phyloP scores from a whole-genome alignment of 2,113 vertebrate genomes.

The Chitala chitala region DNA sequence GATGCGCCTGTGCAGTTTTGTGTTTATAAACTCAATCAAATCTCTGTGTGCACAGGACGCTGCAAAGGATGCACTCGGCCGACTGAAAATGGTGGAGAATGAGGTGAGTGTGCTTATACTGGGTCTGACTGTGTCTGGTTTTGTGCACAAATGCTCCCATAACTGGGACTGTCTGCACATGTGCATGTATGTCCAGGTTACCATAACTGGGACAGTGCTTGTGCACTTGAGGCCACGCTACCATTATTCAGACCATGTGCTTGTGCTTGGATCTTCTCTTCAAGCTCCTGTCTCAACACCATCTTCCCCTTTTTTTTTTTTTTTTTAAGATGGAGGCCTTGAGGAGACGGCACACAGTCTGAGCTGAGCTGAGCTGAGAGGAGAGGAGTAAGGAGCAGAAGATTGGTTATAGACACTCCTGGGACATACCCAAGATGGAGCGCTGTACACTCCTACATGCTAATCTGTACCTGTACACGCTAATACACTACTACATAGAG shows the following conservation, averaged over 20 bases:
- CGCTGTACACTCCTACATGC: constrained; percentile 4
- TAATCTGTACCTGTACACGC: not conserved
- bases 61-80: constrained; percentile 77
- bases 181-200: not conserved
- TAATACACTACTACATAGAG: too few relatives aligned
- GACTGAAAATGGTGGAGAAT: constrained; percentile 72
- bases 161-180: not conserved
- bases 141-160: not conserved
- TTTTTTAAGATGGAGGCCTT: constrained; percentile 58
- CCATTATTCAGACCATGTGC: too few relatives aligned
- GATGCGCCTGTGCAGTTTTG: too few relatives aligned
- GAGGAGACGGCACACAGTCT: constrained; percentile 50
- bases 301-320: not conserved
- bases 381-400: not conserved
- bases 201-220: too few relatives aligned
- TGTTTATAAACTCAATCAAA: not conserved
- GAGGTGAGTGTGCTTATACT: constrained; percentile 59
- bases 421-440: not conserved
- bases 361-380: constrained; percentile 26
- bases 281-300: too few relatives aligned
- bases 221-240: too few relatives aligned
- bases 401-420: not conserved
- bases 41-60: constrained; percentile 62
- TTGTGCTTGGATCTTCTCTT: too few relatives aligned
- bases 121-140: not conserved